Evolutionary conservation across 2,797 vertebrate species (phyloP).

Genomic region (Falco novaeseelandiae): DNA sequence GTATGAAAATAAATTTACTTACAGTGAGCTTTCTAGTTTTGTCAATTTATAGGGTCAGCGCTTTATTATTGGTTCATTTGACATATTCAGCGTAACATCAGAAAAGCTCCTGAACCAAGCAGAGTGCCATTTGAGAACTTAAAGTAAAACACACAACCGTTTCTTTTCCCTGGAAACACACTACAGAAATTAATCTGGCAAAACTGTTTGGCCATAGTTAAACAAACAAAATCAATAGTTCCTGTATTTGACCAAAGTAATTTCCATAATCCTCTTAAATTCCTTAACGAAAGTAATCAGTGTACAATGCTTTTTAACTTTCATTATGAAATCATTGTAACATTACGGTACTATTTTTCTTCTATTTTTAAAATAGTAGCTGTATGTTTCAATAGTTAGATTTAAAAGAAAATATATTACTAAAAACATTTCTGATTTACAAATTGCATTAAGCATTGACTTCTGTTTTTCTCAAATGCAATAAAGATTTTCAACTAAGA

Average conservation of each 20-base stretch:
- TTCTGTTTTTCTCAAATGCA: neutral
- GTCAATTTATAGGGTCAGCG: neutral
- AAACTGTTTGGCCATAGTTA: neutral
- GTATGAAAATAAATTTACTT: neutral
- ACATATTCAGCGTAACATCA: neutral
- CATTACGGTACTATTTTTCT: neutral
- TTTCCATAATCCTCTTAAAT: neutral
- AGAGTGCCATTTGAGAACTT: rapidly evolving
- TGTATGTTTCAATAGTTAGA: neutral
- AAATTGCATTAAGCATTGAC: neutral
- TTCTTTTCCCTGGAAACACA: neutral
- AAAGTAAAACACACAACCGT: neutral
- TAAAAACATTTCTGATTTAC: neutral
- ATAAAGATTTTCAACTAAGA: neutral
- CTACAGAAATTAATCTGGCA: neutral
- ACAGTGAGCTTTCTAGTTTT: neutral
- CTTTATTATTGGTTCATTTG: neutral
- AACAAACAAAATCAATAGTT: neutral
- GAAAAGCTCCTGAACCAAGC: neutral
- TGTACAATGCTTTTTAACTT: neutral
- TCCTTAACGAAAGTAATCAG: neutral
- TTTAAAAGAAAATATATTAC: neutral
- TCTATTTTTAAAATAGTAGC: neutral
- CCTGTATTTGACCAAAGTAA: neutral
- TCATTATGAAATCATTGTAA: neutral